phyloP scores from a whole-genome alignment of 1,140 invertebrate species.

The Heliconius nattereri region DNA sequence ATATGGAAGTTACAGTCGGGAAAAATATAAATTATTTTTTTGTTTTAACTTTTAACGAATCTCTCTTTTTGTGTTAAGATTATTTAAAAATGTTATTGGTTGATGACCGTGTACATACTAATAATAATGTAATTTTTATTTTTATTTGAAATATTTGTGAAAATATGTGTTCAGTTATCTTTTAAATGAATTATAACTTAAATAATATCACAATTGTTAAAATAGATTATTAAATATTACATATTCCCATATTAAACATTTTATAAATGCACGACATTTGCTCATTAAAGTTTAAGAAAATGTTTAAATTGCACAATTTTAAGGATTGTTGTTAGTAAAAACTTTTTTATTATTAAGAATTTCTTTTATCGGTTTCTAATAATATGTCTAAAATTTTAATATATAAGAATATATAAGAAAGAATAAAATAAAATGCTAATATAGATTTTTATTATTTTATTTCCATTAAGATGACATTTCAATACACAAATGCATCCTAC shows the following conservation, averaged over 20 bases:
- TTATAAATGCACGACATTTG: neutral
- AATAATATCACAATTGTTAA: neutral
- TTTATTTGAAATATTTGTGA: neutral
- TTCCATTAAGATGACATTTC: constrained; percentile 2
- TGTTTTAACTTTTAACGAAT: neutral
- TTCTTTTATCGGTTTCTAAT: constrained; percentile 9
- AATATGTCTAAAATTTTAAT: neutral
- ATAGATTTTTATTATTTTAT: neutral
- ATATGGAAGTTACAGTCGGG: too few species aligned
- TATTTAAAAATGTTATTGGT: too few species aligned
- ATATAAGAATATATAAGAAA: neutral
- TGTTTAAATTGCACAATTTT: neutral
- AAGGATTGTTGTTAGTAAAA: neutral
- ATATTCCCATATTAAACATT: neutral
- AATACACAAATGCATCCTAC: constrained; percentile 5
- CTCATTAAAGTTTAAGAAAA: neutral
- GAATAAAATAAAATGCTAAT: neutral
- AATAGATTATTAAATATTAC: neutral
- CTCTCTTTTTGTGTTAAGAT: neutral
- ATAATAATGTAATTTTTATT: neutral
- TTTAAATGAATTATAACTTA: neutral
- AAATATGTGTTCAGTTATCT: neutral
- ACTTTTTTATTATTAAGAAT: neutral
- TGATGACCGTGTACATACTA: too few species aligned
- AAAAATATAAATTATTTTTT: neutral